phyloP scores from a whole-genome alignment of 2,113 vertebrate genomes.

The Zosterops lateralis region DNA sequence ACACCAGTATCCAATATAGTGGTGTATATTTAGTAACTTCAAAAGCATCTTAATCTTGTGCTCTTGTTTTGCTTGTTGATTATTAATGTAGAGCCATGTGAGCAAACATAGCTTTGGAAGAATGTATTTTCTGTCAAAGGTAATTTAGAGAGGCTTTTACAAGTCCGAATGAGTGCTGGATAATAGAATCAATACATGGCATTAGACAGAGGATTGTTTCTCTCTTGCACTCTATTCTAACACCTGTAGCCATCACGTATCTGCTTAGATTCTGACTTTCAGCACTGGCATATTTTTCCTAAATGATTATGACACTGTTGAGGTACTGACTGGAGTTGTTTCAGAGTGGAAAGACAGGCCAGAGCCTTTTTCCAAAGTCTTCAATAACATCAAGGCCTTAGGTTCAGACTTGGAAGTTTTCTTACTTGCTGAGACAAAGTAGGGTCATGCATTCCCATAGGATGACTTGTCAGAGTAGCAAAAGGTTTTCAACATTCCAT shows the following conservation, averaged over 20 bases:
- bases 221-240: not conserved
- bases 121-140: not conserved
- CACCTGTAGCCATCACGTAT: fast-evolving
- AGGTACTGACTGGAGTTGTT: not conserved
- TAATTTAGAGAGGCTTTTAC: not conserved
- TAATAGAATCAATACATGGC: not conserved
- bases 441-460: not conserved
- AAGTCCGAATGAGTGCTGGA: not conserved
- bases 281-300: not conserved
- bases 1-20: not conserved
- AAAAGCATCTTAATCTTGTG: not conserved
- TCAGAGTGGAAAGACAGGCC: not conserved
- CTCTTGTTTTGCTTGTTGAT: not conserved
- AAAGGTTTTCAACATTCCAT: not conserved
- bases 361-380: not conserved
- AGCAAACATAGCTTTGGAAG: not conserved
- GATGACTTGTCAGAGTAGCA: not conserved
- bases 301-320: not conserved
- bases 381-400: not conserved
- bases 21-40: not conserved
- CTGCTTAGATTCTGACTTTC: not conserved
- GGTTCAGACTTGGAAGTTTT: not conserved
- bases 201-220: not conserved
- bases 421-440: not conserved
- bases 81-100: not conserved